Evolutionary conservation across 2,888 invertebrate species (phyloP), one percentile per base, ranked within the genome.

Genomic region (Cephus pulcher): DNA sequence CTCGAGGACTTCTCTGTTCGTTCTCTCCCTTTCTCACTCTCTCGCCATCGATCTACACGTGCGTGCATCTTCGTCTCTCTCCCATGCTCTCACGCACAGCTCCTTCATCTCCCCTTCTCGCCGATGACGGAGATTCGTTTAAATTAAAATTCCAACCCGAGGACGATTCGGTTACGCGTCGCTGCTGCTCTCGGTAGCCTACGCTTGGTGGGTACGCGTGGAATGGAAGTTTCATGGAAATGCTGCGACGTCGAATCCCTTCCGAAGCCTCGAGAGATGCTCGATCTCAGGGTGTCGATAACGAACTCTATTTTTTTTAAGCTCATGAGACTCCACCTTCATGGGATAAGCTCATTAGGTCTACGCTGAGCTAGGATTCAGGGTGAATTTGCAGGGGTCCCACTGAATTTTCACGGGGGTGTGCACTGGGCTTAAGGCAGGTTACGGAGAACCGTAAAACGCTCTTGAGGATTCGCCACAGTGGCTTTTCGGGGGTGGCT

Each of bases 401-500:
- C 40, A 40, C 56, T 56, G 56, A 56, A 56, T 23, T 23, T 56
- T 6, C 56, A 56, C 23, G 56, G 56, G 9, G 23, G 56, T 56
- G 56, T 23, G 23, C 9, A 23, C 23, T 56, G 56, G 56, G 23
- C 56, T 56, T 56, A 23, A 23, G 23, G 56, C 56, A 6, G 6
- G 56, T 23, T 9, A 56, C 9, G 23, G 23, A 23, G 23, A 56
- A 56, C 56, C 23, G 56, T 15, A 56, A 56, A 56, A 23, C 23
- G 56, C 23, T 56, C 56, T 56, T 56, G 23, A 56, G 56, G 70
- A 85, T 85, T 85, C 83, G 85, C 82, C 79, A 85, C 85, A 83
- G 83, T 79, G 80, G 82, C 80, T 76, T 78, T 81, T 78, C 82
- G 78, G 80, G 79, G 79, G 79, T 83, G 81, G 84, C 84, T 83